phyloP scores from a whole-genome alignment of 2,888 invertebrate genomes.

The Oeneis ivallda region DNA sequence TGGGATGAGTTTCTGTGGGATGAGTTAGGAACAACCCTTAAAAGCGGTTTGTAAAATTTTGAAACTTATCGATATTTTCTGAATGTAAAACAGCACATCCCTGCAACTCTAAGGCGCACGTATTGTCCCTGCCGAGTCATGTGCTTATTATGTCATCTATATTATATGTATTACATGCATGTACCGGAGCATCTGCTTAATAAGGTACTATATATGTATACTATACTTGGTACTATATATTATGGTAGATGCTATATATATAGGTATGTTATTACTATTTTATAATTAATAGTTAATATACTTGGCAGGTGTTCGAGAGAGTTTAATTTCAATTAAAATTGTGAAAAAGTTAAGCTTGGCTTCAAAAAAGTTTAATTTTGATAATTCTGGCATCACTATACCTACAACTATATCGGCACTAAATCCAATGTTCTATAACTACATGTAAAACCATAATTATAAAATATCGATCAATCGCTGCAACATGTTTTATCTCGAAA shows the following conservation, averaged over 20 bases:
- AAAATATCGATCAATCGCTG: too few species aligned
- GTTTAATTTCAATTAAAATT: not conserved
- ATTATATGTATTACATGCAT: conserved; percentile 17
- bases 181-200: conserved; percentile 7
- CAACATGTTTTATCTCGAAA: too few species aligned
- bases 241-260: too few species aligned
- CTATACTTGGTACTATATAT: too few species aligned
- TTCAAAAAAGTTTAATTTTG: not conserved
- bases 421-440: too few species aligned
- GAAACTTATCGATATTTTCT: conserved; percentile 36
- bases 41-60: not conserved
- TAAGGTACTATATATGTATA: too few species aligned
- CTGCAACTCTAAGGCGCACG: conserved; percentile 49
- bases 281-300: conserved; percentile 3
- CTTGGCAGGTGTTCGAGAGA: not conserved
- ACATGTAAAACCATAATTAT: too few species aligned
- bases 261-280: conserved; percentile 6
- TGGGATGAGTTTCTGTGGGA: too few species aligned
- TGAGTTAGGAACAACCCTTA: too few species aligned
- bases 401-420: too few species aligned
- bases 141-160: conserved; percentile 45
- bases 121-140: conserved; percentile 61
- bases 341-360: not conserved
- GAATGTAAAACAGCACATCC: conserved; percentile 37
- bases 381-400: too few species aligned